Conservation (phyloP, 2,113 vertebrate genomes). For the Riparia riparia region DNA sequence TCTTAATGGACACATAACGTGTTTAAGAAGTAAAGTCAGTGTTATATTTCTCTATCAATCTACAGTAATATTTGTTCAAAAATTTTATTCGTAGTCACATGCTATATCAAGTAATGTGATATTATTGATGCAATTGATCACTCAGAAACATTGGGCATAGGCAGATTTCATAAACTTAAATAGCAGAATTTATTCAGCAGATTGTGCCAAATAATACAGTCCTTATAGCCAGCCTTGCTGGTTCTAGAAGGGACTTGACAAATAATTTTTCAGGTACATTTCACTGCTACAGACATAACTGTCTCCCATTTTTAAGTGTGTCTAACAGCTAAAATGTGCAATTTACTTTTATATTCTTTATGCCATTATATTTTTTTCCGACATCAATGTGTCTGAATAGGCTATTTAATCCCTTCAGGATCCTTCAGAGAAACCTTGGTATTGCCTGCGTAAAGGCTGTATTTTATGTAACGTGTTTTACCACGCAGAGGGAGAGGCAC, state of each 20-base stretch:
- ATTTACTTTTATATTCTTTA: slow-evolving; percentile 15
- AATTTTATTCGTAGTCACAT: neutral
- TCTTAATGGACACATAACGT: neutral
- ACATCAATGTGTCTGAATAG: neutral
- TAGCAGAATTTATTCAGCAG: neutral
- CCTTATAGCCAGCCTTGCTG: neutral
- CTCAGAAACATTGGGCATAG: neutral
- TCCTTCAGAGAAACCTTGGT: slow-evolving; percentile 18
- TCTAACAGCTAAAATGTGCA: slow-evolving; percentile 3
- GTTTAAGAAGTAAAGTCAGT: neutral
- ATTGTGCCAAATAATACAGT: neutral
- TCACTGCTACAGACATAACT: neutral
- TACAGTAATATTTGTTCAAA: neutral
- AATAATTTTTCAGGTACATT: neutral
- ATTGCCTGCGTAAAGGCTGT: neutral
- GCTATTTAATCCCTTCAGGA: neutral
- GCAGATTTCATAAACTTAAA: neutral
- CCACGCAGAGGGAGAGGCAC: neutral
- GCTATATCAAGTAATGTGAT: neutral
- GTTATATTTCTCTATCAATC: neutral
- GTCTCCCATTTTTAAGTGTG: neutral
- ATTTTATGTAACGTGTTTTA: neutral
- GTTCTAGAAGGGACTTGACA: neutral
- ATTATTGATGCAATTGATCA: neutral
- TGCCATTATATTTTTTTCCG: neutral